These are phyloP conservation scores for Euplexia lucipara DNA, from an alignment of 2,888 invertebrate species.

Conservation along the genomic window DNA sequence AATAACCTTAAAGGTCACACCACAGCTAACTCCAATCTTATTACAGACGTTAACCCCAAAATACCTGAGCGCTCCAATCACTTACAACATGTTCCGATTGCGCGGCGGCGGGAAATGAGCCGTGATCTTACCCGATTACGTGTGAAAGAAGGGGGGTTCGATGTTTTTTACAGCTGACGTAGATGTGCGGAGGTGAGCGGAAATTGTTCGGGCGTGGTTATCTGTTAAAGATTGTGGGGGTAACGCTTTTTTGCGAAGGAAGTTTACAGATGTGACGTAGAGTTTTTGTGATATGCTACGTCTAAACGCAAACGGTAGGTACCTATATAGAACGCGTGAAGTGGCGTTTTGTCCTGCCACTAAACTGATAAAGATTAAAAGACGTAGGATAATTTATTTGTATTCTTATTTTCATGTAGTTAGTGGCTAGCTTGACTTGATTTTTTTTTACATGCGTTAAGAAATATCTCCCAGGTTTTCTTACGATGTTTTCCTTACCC, in stretches of 20 bases:
- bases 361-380: too few species aligned
- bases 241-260: not conserved
- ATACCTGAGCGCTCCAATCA: conserved; percentile 48
- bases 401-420: too few species aligned
- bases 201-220: conserved; percentile 51
- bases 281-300: too few species aligned
- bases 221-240: conserved; percentile 33
- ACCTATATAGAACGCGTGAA: too few species aligned
- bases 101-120: conserved; percentile 53
- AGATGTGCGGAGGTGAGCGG: conserved; percentile 32
- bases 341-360: too few species aligned
- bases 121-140: conserved; percentile 60
- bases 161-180: conserved; percentile 41
- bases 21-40: conserved; percentile 1
- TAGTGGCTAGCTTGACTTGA: too few species aligned
- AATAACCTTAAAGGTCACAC: conserved; percentile 7
- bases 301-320: too few species aligned
- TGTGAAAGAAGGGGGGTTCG: conserved; percentile 50
- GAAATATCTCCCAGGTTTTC: too few species aligned
- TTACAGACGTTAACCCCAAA: conserved; percentile 27
- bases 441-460: too few species aligned
- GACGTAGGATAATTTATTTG: too few species aligned
- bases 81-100: conserved; percentile 48
- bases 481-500: too few species aligned
- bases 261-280: too few species aligned